These are phyloP conservation scores for Anhinga anhinga DNA, from an alignment of 2,113 vertebrate species.

Conservation along the genomic window DNA sequence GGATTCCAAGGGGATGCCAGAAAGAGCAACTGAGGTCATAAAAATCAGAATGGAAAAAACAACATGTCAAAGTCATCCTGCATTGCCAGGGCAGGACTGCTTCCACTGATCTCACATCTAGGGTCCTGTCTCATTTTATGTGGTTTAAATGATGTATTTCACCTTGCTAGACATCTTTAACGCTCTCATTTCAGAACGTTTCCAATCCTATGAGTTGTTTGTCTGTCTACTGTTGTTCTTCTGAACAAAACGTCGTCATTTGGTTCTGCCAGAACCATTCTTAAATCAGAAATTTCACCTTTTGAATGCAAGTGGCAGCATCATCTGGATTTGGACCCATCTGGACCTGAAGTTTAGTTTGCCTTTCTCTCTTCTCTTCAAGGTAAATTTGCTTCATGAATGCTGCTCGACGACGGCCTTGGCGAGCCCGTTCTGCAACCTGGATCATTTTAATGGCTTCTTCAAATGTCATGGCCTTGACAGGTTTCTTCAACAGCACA, in stretches of 20 bases:
- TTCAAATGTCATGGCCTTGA: slow-evolving; percentile 52
- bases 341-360: neutral
- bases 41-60: slow-evolving; percentile 6
- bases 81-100: neutral
- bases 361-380: slow-evolving; percentile 62
- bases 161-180: neutral
- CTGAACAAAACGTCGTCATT: neutral
- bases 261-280: neutral
- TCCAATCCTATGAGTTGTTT: neutral
- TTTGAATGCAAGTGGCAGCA: slow-evolving; percentile 80
- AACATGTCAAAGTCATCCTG: neutral
- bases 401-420: slow-evolving; percentile 75
- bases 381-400: slow-evolving; percentile 79
- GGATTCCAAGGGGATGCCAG: slow-evolving; percentile 6
- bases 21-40: slow-evolving; percentile 15
- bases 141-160: neutral
- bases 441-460: slow-evolving; percentile 76
- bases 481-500: slow-evolving; percentile 5
- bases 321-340: neutral
- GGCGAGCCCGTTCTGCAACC: slow-evolving; percentile 80
- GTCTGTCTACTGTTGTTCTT: neutral
- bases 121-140: neutral
- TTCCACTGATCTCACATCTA: neutral
- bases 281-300: slow-evolving; percentile 60
- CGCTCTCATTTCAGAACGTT: neutral